phyloP scores from a whole-genome alignment of 2,113 vertebrate genomes.

The Nothocercus julius region DNA sequence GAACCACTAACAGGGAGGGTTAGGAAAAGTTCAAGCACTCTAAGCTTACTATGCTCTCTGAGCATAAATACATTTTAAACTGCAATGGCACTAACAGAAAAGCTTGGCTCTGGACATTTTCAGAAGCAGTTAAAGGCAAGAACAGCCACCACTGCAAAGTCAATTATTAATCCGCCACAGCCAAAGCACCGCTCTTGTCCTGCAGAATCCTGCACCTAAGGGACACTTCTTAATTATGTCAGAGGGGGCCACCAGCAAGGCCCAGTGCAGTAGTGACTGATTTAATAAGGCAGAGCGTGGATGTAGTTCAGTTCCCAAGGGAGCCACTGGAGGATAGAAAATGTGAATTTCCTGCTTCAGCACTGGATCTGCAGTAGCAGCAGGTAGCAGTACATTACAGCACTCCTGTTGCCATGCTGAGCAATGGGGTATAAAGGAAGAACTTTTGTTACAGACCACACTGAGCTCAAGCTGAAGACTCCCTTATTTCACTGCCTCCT shows the following conservation, averaged over 20 bases:
- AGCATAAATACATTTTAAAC: not conserved
- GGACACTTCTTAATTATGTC: not conserved
- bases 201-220: not conserved
- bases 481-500: not conserved
- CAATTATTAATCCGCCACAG: not conserved
- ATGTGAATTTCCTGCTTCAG: not conserved
- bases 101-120: not conserved
- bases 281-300: not conserved
- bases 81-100: not conserved
- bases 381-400: not conserved
- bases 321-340: not conserved
- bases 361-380: not conserved
- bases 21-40: not conserved
- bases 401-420: not conserved
- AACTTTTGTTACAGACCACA: not conserved
- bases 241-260: not conserved
- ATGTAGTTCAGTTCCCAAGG: not conserved
- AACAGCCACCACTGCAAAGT: not conserved
- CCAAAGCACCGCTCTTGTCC: not conserved
- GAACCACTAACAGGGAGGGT: not conserved
- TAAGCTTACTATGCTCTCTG: not conserved
- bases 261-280: not conserved
- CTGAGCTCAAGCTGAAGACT: not conserved
- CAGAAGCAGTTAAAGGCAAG: not conserved
- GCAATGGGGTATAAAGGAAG: not conserved